Base-by-base conservation (phyloP, 2,797 vertebrate genomes). In the Salarias fasciatus region DNA sequence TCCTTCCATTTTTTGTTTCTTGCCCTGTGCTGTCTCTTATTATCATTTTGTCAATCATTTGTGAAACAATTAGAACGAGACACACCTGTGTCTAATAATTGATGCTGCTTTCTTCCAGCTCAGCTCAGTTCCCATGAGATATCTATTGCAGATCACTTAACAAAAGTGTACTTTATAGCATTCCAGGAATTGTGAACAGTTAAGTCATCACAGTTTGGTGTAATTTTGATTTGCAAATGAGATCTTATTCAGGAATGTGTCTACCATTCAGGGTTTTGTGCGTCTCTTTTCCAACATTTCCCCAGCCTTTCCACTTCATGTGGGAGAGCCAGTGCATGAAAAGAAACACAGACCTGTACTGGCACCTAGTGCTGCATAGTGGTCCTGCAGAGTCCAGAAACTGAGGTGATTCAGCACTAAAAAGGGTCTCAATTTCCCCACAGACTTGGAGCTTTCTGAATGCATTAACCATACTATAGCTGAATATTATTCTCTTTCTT, bases 321-420 rank as follows among this genome's bases (percentile, higher is more conserved):
- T 33, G n/a, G 31, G 57, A 44, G 31, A 4, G 24, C 9, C 30
- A 44, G 13, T 6, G 13, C 3, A 11, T 9, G 3, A 4, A 15
- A 0, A 12, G 53, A 47, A 8, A 45, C 18, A 30, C 66, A 67
- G 86, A 75, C 63, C 51, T 75, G 41, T 76, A 67, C 48, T 56
- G 24, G 72, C 87, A 82, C 72, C 80, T 46, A 43, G 72, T 78
- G 88, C 3, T 43, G 3, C 0, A 5, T 12, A 13, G 24, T 15
- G 41, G 61, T 59, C 29, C 55, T 62, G 57, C 66, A 68, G 29
- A 35, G 15, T 29, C 1, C 15, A 44, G 11, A 11, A 33, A 8
- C 36, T 10, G 0, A 63, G 64, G 43, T 53, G 28, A 72, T 58
- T 54, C 46, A 37, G 55, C 59, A 59, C 6, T 12, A 44, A 59